Evolutionary conservation across 2,113 vertebrate species (phyloP).

Genomic region (Phylloscopus trochilus): DNA sequence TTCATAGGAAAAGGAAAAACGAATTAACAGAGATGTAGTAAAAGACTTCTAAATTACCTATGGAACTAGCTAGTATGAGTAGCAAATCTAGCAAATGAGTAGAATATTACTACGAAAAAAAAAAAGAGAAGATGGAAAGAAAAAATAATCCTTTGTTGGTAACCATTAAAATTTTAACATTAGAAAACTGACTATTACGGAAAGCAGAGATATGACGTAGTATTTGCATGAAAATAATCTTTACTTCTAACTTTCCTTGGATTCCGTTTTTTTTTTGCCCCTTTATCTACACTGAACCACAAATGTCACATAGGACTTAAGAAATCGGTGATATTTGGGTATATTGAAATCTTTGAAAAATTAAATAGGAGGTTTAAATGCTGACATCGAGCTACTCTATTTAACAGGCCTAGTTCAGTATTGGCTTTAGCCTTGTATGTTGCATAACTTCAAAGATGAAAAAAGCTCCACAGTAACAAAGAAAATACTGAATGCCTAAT

Average conservation of each 20-base stretch:
- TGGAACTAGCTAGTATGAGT: not conserved
- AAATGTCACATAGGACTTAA: not conserved
- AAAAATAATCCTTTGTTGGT: not conserved
- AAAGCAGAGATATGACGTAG: not conserved
- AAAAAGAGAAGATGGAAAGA: not conserved
- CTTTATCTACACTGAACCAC: not conserved
- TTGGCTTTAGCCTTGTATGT: not conserved
- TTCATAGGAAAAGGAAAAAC: not conserved
- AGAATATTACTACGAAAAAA: not conserved
- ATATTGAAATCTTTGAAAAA: not conserved
- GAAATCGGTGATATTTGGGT: not conserved
- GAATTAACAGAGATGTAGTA: not conserved
- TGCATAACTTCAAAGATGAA: not conserved
- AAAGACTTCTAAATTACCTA: not conserved
- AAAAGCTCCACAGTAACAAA: not conserved
- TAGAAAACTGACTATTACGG: not conserved
- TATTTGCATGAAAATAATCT: not conserved
- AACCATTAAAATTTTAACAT: not conserved
- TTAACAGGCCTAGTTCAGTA: not conserved
- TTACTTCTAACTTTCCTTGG: not conserved
- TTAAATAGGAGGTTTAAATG: not conserved
- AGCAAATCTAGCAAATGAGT: not conserved
- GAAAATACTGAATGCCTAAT: not conserved
- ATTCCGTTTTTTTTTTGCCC: not conserved
- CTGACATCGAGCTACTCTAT: not conserved